Base-by-base conservation (phyloP, 2,888 invertebrate species). In the Ennomos erosarius region DNA sequence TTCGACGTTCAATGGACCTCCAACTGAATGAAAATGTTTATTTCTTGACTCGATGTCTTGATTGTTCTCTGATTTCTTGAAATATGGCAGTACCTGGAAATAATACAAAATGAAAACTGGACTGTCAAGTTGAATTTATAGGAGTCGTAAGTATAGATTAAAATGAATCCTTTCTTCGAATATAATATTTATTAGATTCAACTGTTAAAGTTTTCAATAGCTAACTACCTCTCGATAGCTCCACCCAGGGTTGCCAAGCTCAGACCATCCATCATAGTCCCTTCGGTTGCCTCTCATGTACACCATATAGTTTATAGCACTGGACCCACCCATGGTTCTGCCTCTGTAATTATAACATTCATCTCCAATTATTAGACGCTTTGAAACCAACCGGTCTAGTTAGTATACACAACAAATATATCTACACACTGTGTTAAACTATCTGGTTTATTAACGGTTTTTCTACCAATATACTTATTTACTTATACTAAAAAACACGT, bases 231-330 rank as follows among this genome's bases (percentile, higher is more conserved):
- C 93, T 45, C 85, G 76, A 73, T 93, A 95, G 53, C 93, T 93
- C 95, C 95, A 95, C 8, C 95, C 95, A 50, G 85, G 83, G 70
- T 95, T 95, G 1, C 94, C 95, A 40, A 93, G 76, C 34, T 88
- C 87, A 10, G 93, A 94, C 96, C 96, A 96, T 50, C 90, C 87
- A 68, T 95, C 94, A 75, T 94, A 96, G 75, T 95, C 95, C 47
- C 86, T 77, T 38, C 87, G 93, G 62, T 93, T 92, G 0, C 94
- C 94, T 73, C 94, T 81, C 60, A 93, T 93, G 78, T 94, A 95
- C n/a, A 94, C 93, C 93, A 95, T 93, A 78, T 94, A 94, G 82
- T 95, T 95, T 12, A 95, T 90, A 26, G 94, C 90, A 67, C 95
- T 95, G 0, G 94, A 94, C 0, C 96, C 96, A 8, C 95, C 96